Conservation (phyloP, 1,140 invertebrate species). For the Lysiphlebus fabarum region DNA sequence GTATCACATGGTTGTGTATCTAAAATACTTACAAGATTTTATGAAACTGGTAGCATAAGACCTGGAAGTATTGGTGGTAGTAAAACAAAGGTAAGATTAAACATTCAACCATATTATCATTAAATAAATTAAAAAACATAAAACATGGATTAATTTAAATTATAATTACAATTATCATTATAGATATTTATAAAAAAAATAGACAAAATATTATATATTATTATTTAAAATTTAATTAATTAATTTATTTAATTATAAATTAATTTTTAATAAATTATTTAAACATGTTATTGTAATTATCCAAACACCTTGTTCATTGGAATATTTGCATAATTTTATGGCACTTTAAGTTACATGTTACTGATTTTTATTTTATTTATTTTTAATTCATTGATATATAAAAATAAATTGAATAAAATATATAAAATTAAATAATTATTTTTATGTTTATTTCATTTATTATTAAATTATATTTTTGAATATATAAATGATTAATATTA, state of each 20-base stretch:
- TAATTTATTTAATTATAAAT: too few relatives aligned
- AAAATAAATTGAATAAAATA: too few relatives aligned
- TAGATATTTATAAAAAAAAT: too few relatives aligned
- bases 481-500: too few relatives aligned
- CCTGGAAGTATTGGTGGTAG: conserved; percentile 87
- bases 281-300: conserved; percentile 40
- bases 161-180: too few relatives aligned
- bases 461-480: too few relatives aligned
- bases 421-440: too few relatives aligned
- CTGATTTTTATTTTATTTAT: conserved; percentile 11
- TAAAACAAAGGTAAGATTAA: conserved; percentile 77
- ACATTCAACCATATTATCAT: not conserved
- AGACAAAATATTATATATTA: too few relatives aligned
- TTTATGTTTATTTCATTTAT: too few relatives aligned
- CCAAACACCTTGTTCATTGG: conserved; percentile 42
- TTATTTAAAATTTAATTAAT: too few relatives aligned
- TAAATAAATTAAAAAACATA: not conserved
- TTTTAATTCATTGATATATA: too few relatives aligned
- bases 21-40: conserved; percentile 95
- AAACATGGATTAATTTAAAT: not conserved
- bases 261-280: too few relatives aligned
- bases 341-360: conserved; percentile 23
- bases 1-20: conserved; percentile 97
- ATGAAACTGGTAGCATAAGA: conserved; percentile 89
- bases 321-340: conserved; percentile 45